Percentiles rank a stretch among this genome's conserved stretches.
Conservation (phyloP, 1,140 invertebrate genomes). For the Monomorium pharaonis region DNA sequence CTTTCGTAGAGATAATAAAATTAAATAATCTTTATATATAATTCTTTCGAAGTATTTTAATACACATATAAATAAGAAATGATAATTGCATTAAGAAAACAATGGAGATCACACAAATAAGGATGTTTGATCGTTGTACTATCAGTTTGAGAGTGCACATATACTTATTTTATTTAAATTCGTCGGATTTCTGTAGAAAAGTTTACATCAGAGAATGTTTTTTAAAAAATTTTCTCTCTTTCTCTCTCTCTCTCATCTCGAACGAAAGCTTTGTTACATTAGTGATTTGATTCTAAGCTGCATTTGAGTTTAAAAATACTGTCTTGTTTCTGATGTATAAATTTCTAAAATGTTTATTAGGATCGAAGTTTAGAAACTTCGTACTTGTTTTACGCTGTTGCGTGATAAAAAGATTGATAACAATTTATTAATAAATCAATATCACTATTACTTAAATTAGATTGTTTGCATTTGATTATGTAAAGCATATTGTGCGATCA, state of each 20-base stretch:
- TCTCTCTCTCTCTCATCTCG: too few relatives aligned
- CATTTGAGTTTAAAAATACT: neutral
- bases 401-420: constrained; percentile 5
- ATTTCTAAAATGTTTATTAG: neutral
- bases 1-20: constrained; percentile 3
- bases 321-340: neutral
- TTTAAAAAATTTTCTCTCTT: neutral
- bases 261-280: neutral
- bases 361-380: neutral
- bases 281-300: neutral
- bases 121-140: constrained; percentile 31
- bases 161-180: neutral
- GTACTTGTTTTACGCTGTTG: neutral
- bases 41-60: neutral
- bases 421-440: neutral
- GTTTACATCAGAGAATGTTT: neutral
- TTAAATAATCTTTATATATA: neutral
- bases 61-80: neutral
- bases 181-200: neutral
- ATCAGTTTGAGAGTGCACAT: constrained; percentile 17
- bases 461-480: neutral
- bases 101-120: neutral
- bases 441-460: neutral
- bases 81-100: neutral
- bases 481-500: neutral